These are phyloP conservation scores for Helicoverpa zea DNA, from an alignment of 1,140 invertebrate genomes.

Conservation along the genomic window DNA sequence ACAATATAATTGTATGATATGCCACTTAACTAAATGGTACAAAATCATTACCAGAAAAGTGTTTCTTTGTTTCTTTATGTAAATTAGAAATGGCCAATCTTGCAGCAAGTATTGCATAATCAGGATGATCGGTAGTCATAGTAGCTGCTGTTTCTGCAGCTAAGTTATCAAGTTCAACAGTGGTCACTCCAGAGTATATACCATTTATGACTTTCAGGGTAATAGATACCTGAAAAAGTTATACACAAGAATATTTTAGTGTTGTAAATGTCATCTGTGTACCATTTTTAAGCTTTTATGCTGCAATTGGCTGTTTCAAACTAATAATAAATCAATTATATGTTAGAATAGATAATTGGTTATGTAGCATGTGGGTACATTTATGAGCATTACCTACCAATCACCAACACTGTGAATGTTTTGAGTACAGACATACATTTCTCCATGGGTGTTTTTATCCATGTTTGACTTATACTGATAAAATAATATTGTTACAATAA, in stretches of 20 bases:
- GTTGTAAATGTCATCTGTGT: too few species aligned
- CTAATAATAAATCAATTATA: too few species aligned
- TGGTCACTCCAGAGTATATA: constrained; percentile 98
- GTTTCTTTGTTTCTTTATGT: constrained; percentile 98
- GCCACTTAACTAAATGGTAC: background rate
- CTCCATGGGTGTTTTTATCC: too few species aligned
- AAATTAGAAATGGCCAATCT: constrained; percentile 98
- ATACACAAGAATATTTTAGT: background rate
- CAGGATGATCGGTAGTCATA: constrained; percentile 98
- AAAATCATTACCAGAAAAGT: constrained; percentile 91
- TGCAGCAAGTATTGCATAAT: constrained; percentile 98
- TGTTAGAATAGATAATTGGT: too few species aligned
- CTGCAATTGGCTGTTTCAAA: too few species aligned
- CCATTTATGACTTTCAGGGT: constrained; percentile 97
- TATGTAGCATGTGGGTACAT: too few species aligned
- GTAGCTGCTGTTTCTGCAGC: constrained; percentile 98
- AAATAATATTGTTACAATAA: too few species aligned
- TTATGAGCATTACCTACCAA: too few species aligned
- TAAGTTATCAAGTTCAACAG: constrained; percentile 98
- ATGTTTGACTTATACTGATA: too few species aligned
- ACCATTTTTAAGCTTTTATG: too few species aligned
- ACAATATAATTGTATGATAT: background rate
- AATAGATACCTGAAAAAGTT: constrained; percentile 89
- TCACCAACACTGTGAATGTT: too few species aligned
- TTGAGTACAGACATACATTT: too few species aligned